Evolutionary conservation across 2,113 vertebrate species (phyloP), one percentile per base, ranked within the genome.

Genomic region (Saguinus midas): DNA sequence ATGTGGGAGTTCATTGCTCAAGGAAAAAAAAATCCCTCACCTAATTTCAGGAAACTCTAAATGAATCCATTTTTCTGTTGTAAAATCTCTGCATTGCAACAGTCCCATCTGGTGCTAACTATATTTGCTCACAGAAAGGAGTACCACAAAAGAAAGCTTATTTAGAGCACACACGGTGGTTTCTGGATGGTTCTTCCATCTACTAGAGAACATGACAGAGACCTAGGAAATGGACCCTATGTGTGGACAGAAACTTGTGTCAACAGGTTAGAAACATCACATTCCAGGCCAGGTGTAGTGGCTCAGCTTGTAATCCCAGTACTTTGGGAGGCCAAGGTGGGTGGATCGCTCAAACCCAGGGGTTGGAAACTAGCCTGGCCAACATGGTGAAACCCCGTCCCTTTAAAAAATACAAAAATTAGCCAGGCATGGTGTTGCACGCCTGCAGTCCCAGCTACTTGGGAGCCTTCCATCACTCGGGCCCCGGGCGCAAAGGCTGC

Each of bases 11-110:
- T 58, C n/a, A 75, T 25, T 5, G 0, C 87, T 68, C 37, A 27
- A n/a, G 52, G 5, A 50, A 57, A 78, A 61, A 52, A 84, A 90
- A 58, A 55, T 3, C 73, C 35, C 75, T 87, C 92, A 89, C 40
- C 79, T 88, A 75, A 86, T 83, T 86, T 86, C 93, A 97, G 92
- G 86, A 96, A 93, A 96, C 52, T 80, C 78, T 73, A 73, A 93
- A 93, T 27, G 64, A 93, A 91, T 87, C 86, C 37, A 68, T 68
- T 55, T 66, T 94, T 92, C 52, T 64, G 58, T 64, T 64, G 61
- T 58, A 91, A 90, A 66, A 92, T 75, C 9, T 87, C 81, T 43
- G 27, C 29, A 27, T 32, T 79, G 75, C 76, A 37, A 14, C 78
- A 48, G 43, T 66, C 43, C 96, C 93, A 91, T 91, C 90, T 90